Conservation (phyloP, 2,888 invertebrate genomes). For the Latrodectus elegans region DNA sequence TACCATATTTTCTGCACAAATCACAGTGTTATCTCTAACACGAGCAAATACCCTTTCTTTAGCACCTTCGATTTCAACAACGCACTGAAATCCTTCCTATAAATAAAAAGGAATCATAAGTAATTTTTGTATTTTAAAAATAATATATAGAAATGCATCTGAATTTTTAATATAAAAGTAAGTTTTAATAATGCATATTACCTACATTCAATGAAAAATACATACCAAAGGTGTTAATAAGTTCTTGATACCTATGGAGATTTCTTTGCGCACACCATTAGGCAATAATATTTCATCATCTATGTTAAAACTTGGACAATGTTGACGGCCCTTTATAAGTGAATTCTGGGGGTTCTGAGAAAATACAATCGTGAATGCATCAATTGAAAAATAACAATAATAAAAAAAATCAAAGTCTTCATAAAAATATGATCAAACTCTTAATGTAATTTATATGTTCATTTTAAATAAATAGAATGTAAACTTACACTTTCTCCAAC, state of each 20-base stretch:
- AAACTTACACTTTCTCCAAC: constrained; percentile 74
- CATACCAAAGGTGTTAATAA: constrained; percentile 83
- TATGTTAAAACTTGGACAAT: constrained; percentile 86
- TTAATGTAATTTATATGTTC: background rate
- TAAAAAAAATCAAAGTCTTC: background rate
- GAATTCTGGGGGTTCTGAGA: constrained; percentile 71
- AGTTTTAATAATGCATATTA: no score
- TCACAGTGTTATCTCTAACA: constrained; percentile 84
- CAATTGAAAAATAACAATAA: background rate
- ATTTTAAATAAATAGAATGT: background rate
- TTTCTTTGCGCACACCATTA: constrained; percentile 90
- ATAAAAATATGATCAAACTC: background rate
- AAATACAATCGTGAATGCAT: background rate
- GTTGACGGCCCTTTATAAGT: constrained; percentile 70
- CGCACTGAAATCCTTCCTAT: constrained; percentile 92
- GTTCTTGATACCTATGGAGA: constrained; percentile 91
- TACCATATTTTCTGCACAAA: constrained; percentile 92
- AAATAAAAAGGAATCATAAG: constrained; percentile 12
- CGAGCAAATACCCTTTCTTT: constrained; percentile 91
- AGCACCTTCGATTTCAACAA: constrained; percentile 91
- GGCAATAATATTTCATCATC: constrained; percentile 87
- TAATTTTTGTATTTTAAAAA: background rate
- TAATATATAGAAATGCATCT: background rate
- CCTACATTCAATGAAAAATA: background rate
- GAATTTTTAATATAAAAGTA: no score